These are phyloP conservation scores for Saguinus imperator DNA, from an alignment of 2,113 vertebrate species.

Conservation along the genomic window DNA sequence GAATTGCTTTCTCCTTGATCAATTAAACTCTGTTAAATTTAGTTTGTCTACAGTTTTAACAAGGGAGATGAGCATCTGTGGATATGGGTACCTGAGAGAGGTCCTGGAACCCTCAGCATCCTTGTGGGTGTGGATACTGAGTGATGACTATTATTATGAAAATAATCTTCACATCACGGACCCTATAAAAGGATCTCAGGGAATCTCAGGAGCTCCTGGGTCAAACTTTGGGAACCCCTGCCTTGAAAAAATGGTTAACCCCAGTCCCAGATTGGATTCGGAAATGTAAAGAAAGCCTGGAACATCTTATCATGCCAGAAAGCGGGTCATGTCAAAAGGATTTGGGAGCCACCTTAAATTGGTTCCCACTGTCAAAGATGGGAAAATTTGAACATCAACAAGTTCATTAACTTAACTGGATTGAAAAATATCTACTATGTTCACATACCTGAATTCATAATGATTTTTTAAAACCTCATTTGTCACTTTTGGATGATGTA, in stretches of 20 bases:
- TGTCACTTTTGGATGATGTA: background rate
- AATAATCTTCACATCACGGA: constrained; percentile 12
- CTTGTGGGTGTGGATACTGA: background rate
- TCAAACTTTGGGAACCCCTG: background rate
- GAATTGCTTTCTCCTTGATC: background rate
- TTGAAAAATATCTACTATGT: constrained; percentile 17
- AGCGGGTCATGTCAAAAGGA: background rate
- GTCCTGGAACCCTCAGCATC: background rate
- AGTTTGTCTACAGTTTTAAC: background rate
- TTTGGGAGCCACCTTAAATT: background rate
- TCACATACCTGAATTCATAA: background rate
- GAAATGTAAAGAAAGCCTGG: background rate
- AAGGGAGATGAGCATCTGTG: background rate
- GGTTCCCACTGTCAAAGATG: background rate
- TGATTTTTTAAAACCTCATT: background rate
- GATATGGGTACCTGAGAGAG: background rate
- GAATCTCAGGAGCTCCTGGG: background rate
- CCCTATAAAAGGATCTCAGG: background rate
- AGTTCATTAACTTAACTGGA: background rate
- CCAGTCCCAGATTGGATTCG: background rate
- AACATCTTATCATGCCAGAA: too few relatives aligned
- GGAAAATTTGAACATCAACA: background rate
- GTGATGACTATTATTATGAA: background rate
- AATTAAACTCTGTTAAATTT: background rate
- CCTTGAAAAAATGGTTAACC: background rate